These are phyloP conservation scores for Ypsolopha scabrella DNA, from an alignment of 2,888 invertebrate species.

Conservation along the genomic window DNA sequence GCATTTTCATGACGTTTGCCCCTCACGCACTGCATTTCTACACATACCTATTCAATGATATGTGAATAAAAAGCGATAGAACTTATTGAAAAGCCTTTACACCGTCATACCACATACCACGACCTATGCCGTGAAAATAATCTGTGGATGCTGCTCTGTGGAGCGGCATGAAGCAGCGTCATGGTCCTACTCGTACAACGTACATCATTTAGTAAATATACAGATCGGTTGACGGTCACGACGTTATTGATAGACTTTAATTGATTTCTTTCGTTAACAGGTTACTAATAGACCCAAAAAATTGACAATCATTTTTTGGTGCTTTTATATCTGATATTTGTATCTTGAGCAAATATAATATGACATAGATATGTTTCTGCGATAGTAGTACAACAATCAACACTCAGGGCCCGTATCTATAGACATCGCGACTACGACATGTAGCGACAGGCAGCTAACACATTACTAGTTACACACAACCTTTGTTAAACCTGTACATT, in stretches of 20 bases:
- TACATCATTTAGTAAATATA: no score
- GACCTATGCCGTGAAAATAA: no score
- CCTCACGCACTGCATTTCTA: no score
- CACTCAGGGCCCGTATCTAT: background rate
- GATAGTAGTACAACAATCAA: background rate
- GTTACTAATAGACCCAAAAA: slow-evolving; percentile 1
- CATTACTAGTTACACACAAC: slow-evolving; percentile 1
- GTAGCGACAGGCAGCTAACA: background rate
- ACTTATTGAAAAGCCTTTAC: no score
- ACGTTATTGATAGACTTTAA: background rate
- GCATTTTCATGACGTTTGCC: no score
- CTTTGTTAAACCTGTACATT: background rate
- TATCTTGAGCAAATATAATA: background rate
- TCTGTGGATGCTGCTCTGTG: no score
- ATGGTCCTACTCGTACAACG: no score
- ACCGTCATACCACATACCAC: no score
- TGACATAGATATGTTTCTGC: background rate
- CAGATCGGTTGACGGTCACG: background rate
- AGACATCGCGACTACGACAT: background rate
- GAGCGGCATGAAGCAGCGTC: no score
- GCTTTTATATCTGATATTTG: background rate
- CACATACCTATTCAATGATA: no score
- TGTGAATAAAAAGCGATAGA: no score
- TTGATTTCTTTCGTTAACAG: background rate
- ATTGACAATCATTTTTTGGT: background rate